A percentile compares a stretch with the other conserved stretches of the same genome.
Evolutionary conservation across 1,140 invertebrate genomes (phyloP).

Genomic region (Brachionus angularis): DNA sequence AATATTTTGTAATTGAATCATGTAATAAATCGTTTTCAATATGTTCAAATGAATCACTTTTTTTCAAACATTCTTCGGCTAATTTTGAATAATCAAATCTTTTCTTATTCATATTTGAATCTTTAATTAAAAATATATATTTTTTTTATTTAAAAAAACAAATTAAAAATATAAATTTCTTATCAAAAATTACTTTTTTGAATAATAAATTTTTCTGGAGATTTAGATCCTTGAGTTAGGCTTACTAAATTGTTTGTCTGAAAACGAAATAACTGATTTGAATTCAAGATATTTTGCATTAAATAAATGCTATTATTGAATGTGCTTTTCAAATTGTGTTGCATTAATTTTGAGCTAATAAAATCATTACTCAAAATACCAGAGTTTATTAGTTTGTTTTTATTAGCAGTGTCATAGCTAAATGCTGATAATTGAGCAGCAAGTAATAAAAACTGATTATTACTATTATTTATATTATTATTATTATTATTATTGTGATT

Average conservation of each 20-base stretch:
- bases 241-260: neutral
- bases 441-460: neutral
- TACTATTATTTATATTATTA: too few species aligned
- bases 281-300: conserved; percentile 12
- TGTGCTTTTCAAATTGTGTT: too few species aligned
- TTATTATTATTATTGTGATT: too few species aligned
- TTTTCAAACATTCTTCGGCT: conserved; percentile 9
- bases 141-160: neutral
- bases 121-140: too few species aligned
- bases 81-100: conserved; percentile 10
- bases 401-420: neutral
- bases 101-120: neutral
- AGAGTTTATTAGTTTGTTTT: neutral
- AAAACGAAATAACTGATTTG: too few species aligned
- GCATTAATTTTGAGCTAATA: too few species aligned
- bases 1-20: neutral
- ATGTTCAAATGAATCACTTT: neutral
- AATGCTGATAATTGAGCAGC: neutral
- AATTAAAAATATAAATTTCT: neutral
- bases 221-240: neutral
- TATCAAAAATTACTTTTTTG: neutral
- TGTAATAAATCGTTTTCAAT: neutral
- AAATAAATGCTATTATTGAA: neutral
- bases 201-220: neutral
- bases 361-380: too few species aligned